Conservation (phyloP, 2,113 vertebrate genomes). For the Chaetura pelagica region DNA sequence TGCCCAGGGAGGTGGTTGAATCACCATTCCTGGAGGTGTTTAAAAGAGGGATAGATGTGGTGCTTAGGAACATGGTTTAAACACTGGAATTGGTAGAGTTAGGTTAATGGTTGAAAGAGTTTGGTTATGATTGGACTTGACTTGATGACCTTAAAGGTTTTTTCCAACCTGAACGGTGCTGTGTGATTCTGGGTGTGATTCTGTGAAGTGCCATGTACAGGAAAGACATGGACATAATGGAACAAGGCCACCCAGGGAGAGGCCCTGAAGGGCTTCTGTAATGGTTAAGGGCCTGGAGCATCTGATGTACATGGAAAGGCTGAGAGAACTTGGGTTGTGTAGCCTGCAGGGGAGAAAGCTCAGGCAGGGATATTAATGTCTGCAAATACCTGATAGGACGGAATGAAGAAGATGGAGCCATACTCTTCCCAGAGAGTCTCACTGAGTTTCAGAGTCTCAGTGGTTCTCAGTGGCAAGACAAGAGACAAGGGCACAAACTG, state of each 20-base stretch:
- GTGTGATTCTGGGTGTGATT: too few species aligned
- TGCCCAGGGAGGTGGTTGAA: too few species aligned
- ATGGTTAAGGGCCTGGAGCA: neutral
- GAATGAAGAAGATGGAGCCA: neutral
- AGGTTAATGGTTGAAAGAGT: too few species aligned
- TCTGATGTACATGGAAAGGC: neutral
- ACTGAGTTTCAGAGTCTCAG: neutral
- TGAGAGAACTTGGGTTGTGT: neutral
- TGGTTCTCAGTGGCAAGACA: neutral
- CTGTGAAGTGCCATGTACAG: too few species aligned
- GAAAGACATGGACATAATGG: neutral
- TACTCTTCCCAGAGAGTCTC: neutral
- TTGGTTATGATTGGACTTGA: too few species aligned
- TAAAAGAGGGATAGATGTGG: too few species aligned
- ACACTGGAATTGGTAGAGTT: too few species aligned
- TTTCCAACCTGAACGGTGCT: too few species aligned
- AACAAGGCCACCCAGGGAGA: neutral
- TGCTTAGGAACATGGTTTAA: too few species aligned
- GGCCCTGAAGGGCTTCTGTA: fast-evolving
- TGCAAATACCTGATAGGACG: neutral
- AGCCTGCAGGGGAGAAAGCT: neutral
- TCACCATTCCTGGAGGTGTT: too few species aligned
- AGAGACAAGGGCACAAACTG: neutral
- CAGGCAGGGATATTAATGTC: neutral
- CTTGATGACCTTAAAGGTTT: too few species aligned